phyloP scores from a whole-genome alignment of 2,888 invertebrate species.

The Coecobrya sp. region DNA sequence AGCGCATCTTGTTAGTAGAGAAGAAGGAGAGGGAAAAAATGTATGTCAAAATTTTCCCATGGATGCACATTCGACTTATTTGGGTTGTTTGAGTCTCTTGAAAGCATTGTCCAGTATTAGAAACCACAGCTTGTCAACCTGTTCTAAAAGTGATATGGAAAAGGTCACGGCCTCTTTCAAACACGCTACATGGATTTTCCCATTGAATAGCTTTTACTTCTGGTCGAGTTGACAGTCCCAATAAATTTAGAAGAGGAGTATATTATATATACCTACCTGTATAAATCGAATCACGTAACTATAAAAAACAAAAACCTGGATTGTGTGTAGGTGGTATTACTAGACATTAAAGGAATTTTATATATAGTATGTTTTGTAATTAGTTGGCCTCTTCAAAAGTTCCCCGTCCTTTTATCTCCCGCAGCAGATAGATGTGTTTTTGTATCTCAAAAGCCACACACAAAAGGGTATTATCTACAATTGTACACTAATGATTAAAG shows the following conservation, averaged over 20 bases:
- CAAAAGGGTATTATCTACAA: no score
- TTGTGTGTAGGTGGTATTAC: no score
- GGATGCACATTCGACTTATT: slow-evolving; percentile 35
- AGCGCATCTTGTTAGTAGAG: not conserved
- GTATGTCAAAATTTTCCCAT: slow-evolving; percentile 51
- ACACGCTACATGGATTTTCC: not conserved
- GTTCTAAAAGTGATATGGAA: not conserved
- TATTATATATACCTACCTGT: no score
- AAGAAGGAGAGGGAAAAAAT: not conserved
- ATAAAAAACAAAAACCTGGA: no score
- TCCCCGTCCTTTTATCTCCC: not conserved
- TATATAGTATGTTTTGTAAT: not conserved
- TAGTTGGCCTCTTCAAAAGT: not conserved
- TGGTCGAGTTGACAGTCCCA: not conserved
- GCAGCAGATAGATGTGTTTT: no score
- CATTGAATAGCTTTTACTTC: not conserved
- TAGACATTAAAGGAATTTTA: not conserved
- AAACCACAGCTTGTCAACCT: slow-evolving; percentile 18
- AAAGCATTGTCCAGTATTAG: not conserved
- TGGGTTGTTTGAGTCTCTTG: not conserved
- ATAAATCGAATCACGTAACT: no score
- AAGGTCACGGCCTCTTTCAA: slow-evolving; percentile 33
- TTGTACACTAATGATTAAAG: no score
- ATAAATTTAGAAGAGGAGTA: not conserved
- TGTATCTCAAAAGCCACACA: no score